Evolutionary conservation across 2,797 vertebrate species (phyloP).

Genomic region (Borostomias antarcticus): DNA sequence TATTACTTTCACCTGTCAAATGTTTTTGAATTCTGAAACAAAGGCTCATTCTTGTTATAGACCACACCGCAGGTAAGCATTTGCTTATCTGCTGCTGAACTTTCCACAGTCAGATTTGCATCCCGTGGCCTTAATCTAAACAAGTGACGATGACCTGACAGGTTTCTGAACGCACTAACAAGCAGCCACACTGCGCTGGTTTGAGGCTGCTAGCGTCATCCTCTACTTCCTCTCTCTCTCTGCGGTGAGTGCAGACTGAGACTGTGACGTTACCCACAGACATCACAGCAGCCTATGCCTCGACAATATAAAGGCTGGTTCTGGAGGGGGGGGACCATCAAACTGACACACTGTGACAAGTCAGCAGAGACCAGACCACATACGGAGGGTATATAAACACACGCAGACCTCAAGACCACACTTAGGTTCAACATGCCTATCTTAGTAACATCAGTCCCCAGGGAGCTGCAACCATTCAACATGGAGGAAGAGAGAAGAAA

Average conservation of each 20-base stretch:
- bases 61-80: constrained; percentile 46
- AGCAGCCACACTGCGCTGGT: constrained; percentile 14
- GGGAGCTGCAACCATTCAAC: constrained; percentile 49
- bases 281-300: constrained; percentile 17
- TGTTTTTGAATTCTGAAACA: constrained; percentile 13
- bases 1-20: constrained; percentile 3
- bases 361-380: constrained; percentile 12
- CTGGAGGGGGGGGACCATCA: background rate
- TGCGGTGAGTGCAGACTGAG: constrained; percentile 62
- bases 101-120: constrained; percentile 75
- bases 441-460: constrained; percentile 39
- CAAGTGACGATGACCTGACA: constrained; percentile 20
- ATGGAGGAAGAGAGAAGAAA: constrained; percentile 62
- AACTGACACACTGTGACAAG: constrained; percentile 28
- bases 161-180: constrained; percentile 27
- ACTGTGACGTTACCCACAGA: constrained; percentile 48
- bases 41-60: background rate
- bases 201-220: constrained; percentile 61
- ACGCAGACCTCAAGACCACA: constrained; percentile 10
- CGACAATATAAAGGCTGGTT: constrained; percentile 31
- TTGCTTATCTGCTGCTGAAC: constrained; percentile 66
- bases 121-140: constrained; percentile 51
- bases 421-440: constrained; percentile 60
- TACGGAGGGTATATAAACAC: constrained; percentile 10
- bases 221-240: constrained; percentile 75